These are phyloP conservation scores for Helostoma temminkii DNA, from an alignment of 2,797 vertebrate species.

Conservation along the genomic window DNA sequence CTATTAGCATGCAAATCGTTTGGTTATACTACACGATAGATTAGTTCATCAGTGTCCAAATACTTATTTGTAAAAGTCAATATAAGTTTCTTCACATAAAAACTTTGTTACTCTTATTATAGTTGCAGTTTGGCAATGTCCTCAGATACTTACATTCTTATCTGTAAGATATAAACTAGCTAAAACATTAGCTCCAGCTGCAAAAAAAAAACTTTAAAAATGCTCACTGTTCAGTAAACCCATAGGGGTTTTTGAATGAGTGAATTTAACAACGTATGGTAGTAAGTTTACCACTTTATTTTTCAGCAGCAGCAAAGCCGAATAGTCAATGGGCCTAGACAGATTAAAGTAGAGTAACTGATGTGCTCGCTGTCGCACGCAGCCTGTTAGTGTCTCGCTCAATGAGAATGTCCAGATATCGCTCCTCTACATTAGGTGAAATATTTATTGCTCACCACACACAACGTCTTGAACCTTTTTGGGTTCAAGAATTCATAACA, in stretches of 20 bases:
- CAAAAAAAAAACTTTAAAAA: not conserved
- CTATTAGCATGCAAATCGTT: conserved; percentile 62
- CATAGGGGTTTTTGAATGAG: not conserved
- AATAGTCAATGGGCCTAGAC: no score
- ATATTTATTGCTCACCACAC: no score
- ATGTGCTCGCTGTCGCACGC: no score
- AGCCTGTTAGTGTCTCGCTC: no score
- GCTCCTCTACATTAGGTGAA: no score
- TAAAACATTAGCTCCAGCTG: no score
- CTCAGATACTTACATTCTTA: not conserved
- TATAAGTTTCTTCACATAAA: conserved; percentile 10
- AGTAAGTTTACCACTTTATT: not conserved
- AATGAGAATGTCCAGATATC: no score
- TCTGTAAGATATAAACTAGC: no score
- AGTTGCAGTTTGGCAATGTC: conserved; percentile 6
- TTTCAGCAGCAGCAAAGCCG: no score
- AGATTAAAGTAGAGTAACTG: no score
- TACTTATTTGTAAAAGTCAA: conserved; percentile 24
- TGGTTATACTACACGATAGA: conserved; percentile 32
- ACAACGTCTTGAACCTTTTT: no score
- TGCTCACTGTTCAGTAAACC: not conserved
- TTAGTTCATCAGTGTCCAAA: conserved; percentile 49
- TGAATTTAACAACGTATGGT: not conserved
- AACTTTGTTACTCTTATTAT: conserved; percentile 8
- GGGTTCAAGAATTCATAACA: no score